A percentile compares a stretch with the other conserved stretches of the same genome.
These are phyloP conservation scores for Leptogaster cylindrica DNA, from an alignment of 2,888 invertebrate genomes.

Conservation along the genomic window DNA sequence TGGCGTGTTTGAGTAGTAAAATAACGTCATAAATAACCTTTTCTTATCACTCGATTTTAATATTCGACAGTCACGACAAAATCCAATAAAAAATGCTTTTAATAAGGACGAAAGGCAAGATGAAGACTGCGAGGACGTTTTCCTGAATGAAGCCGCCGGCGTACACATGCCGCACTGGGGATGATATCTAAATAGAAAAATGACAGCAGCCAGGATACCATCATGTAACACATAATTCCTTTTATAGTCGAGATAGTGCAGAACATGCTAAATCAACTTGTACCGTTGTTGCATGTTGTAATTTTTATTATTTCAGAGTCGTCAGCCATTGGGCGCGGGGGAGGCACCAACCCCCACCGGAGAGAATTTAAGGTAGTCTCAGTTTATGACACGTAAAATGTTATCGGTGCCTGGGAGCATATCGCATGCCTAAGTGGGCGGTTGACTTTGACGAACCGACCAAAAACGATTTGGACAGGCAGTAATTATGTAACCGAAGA, in stretches of 20 bases:
- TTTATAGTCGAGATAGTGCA: slow-evolving; percentile 12
- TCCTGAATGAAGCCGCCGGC: slow-evolving; percentile 18
- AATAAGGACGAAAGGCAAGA: slow-evolving; percentile 39
- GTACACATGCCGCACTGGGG: background rate
- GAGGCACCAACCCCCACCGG: no score
- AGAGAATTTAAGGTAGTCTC: background rate
- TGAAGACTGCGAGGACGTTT: slow-evolving; percentile 19
- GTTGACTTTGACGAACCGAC: background rate
- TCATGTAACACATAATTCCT: slow-evolving; percentile 31
- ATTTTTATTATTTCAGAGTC: slow-evolving; percentile 15
- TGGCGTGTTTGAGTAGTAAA: slow-evolving; percentile 34
- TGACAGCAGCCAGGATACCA: slow-evolving; percentile 32
- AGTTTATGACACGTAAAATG: background rate
- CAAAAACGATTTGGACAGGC: background rate
- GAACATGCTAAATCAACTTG: slow-evolving; percentile 25
- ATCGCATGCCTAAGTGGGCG: no score
- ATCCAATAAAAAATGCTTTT: slow-evolving; percentile 45
- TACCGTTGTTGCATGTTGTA: slow-evolving; percentile 22
- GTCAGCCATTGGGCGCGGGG: no score
- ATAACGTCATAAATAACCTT: slow-evolving; percentile 46
- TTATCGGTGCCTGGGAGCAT: no score
- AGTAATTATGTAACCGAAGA: background rate
- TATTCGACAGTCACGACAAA: slow-evolving; percentile 46
- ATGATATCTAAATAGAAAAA: slow-evolving; percentile 37
- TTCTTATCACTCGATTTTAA: slow-evolving; percentile 47